These are phyloP conservation scores for Ctenodactylus gundi DNA, from an alignment of 2,113 vertebrate species.

Conservation along the genomic window DNA sequence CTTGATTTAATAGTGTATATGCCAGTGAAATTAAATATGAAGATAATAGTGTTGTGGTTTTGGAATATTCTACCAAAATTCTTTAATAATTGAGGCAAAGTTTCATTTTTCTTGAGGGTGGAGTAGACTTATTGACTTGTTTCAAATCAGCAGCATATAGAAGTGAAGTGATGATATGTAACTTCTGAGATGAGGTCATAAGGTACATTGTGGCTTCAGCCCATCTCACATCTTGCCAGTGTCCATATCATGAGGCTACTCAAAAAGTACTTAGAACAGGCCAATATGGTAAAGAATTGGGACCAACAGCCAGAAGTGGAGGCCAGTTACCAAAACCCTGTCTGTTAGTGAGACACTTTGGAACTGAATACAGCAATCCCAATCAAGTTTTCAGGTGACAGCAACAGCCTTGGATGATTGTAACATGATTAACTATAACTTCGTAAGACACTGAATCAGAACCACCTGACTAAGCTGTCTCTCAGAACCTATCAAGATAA, in stretches of 20 bases:
- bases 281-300: background rate
- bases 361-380: background rate
- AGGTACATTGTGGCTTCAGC: background rate
- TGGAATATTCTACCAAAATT: too few relatives aligned
- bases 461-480: background rate
- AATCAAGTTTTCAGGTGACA: background rate
- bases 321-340: background rate
- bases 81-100: too few relatives aligned
- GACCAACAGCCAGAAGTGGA: background rate
- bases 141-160: background rate
- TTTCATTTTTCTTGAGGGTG: constrained; percentile 20
- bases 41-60: too few relatives aligned
- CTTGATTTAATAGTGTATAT: too few relatives aligned
- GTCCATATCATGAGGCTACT: background rate
- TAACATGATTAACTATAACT: background rate
- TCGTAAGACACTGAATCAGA: constrained; percentile 9
- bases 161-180: background rate
- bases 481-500: background rate
- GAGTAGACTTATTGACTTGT: background rate
- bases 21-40: too few relatives aligned
- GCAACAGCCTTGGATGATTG: background rate
- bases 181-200: constrained; percentile 3
- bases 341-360: background rate
- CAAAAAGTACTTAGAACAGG: background rate
- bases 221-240: too few relatives aligned